A percentile compares a stretch with the other conserved stretches of the same genome.
These are phyloP conservation scores for Rutilus rutilus DNA, from an alignment of 2,113 vertebrate species.

Conservation along the genomic window DNA sequence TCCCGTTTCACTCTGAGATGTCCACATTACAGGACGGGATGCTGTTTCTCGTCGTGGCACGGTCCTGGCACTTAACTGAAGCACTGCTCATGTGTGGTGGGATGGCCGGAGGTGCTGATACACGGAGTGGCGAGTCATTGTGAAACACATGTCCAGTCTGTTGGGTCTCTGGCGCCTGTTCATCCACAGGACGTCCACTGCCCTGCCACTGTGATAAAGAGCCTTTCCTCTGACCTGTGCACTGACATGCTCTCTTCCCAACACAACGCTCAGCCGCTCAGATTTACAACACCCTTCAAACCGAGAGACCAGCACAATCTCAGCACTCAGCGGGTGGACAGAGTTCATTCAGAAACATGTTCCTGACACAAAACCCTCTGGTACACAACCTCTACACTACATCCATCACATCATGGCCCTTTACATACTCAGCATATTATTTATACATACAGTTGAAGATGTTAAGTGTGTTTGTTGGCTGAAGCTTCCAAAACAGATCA, in stretches of 20 bases:
- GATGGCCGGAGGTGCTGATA: neutral
- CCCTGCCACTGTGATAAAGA: constrained; percentile 33
- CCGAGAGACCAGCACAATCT: neutral
- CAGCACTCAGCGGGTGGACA: neutral
- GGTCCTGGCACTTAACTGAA: neutral
- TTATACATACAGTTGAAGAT: neutral
- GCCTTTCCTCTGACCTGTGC: constrained; percentile 36
- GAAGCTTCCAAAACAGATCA: neutral
- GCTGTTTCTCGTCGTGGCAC: neutral
- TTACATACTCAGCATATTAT: neutral
- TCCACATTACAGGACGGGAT: no score
- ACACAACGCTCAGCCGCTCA: neutral
- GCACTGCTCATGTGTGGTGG: neutral
- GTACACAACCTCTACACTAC: neutral
- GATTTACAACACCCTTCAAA: constrained; percentile 38
- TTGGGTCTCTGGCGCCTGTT: constrained; percentile 20
- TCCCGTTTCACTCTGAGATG: neutral
- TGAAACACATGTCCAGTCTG: constrained; percentile 18
- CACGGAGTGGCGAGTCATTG: neutral
- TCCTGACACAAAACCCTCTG: constrained; percentile 1
- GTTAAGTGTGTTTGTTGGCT: neutral
- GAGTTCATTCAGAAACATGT: neutral
- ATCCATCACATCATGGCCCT: neutral
- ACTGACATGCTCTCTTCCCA: constrained; percentile 27
- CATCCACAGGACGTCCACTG: constrained; percentile 14